Evolutionary conservation across 1,140 invertebrate species (phyloP), one percentile per base, ranked within the genome.

Genomic region (Musca domestica): DNA sequence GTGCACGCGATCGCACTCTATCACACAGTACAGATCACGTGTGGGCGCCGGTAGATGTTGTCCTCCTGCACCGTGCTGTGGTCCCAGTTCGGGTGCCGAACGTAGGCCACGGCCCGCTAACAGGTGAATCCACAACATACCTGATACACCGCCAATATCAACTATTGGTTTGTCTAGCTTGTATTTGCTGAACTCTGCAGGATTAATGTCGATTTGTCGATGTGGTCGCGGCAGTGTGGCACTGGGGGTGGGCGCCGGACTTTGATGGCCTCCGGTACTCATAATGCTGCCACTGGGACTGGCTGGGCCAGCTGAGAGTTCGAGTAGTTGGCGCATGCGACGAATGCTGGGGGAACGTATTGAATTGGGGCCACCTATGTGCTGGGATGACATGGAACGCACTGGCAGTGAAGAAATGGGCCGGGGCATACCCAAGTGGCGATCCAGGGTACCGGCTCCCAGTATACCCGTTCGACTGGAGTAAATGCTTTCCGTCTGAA

Each of bases 1-100:
- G 83, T 99, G 97, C 9, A 98, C 91, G 70, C 95, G 89, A 83
- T 99, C 97, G 75, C 95, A 95, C 81, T 98, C 96, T 34, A 99
- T 86, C 1, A 99, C 96, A 81, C 96, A 98, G 78, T 99, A 99
- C 22, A 99, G 85, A 84, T 98, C 96, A 20, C 80, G 69, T 19
- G 73, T 76, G 7, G 67, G 69, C 0, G 61, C 86, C 84, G 4
- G 88, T 86, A 6, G 88, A 66, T 69, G 64, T 15, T 66, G 68
- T 12, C 70, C 72, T 0, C 64, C 67, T 17, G 58, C 51, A 6
- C 67, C 69, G 61, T 74, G 73, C 61, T 74, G 73, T 51, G 73
- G 69, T 0, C 72, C 68, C 51, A 77, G 87, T 48, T 90, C 87
- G 3, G 89, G 87, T 0, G 92, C 89, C 14, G 93, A 89, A 73